These are phyloP conservation scores for Heterodera filipjevi DNA, from an alignment of 2,888 invertebrate species.

Conservation along the genomic window DNA sequence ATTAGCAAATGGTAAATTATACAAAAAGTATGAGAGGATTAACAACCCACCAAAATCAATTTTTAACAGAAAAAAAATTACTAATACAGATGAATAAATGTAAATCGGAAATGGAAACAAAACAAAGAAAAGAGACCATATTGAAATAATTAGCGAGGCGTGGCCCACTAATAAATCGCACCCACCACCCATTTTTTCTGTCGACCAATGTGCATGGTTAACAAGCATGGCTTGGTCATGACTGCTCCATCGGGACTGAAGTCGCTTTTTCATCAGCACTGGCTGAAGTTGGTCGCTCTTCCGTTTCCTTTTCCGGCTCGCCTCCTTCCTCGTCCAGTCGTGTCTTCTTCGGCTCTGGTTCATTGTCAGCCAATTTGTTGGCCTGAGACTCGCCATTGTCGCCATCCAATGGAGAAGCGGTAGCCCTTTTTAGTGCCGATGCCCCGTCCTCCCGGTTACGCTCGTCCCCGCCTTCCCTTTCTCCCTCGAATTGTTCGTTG, in stretches of 20 bases:
- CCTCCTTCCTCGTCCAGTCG: constrained; percentile 25
- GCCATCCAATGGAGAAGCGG: constrained; percentile 31
- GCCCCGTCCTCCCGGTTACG: constrained; percentile 67
- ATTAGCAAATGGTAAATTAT: constrained; percentile 5
- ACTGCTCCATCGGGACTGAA: constrained; percentile 3
- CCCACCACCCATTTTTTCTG: background rate
- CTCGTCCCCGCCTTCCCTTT: constrained; percentile 80
- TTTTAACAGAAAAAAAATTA: background rate
- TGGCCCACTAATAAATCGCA: background rate
- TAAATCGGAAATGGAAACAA: background rate
- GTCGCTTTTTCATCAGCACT: background rate
- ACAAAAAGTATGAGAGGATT: background rate
- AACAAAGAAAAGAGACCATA: constrained; percentile 20
- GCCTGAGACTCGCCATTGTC: background rate
- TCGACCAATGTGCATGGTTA: background rate
- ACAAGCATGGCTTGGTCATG: background rate
- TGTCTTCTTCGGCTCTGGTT: constrained; percentile 37
- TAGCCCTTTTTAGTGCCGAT: constrained; percentile 63
- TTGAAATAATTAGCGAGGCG: constrained; percentile 16
- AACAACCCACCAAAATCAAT: background rate
- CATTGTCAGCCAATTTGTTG: constrained; percentile 19
- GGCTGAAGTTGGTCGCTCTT: background rate
- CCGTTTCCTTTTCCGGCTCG: constrained; percentile 8
- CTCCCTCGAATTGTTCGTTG: constrained; percentile 80
- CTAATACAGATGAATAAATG: background rate